Evolutionary conservation across 2,113 vertebrate species (phyloP).

Genomic region (Dipodomys ordii): DNA sequence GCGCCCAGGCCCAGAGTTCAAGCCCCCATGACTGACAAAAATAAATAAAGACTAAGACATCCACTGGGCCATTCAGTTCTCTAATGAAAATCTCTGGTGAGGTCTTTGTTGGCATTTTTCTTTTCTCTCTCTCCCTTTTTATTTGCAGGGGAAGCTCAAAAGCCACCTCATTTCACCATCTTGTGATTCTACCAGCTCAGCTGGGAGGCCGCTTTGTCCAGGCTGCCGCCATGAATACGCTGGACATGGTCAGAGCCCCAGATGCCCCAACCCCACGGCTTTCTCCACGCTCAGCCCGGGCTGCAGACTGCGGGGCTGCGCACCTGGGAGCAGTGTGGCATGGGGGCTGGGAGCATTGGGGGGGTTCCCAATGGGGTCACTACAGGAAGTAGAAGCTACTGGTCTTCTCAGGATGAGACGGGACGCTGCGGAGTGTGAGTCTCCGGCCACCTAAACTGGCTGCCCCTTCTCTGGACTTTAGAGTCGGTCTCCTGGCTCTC

Average conservation of each 20-base stretch:
- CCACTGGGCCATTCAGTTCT: too few relatives aligned
- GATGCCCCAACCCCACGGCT: background rate
- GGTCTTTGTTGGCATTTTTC: background rate
- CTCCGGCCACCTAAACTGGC: accelerated
- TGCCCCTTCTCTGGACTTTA: too few relatives aligned
- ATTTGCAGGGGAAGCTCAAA: background rate
- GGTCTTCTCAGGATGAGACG: background rate
- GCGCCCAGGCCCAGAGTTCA: too few relatives aligned
- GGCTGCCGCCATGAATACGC: background rate
- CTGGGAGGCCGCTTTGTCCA: background rate
- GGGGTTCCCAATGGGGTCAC: background rate
- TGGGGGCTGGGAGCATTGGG: background rate
- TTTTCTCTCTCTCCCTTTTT: too few relatives aligned
- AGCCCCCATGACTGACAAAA: too few relatives aligned
- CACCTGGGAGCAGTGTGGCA: background rate
- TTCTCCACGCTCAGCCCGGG: background rate
- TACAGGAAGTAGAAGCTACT: background rate
- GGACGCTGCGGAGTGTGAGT: accelerated
- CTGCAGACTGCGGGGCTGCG: accelerated
- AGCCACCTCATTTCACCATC: background rate
- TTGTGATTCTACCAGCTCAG: background rate
- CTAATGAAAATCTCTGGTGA: background rate
- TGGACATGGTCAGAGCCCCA: accelerated
- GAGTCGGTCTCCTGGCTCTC: background rate
- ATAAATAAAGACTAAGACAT: background rate